Base-by-base conservation (phyloP, 2,797 vertebrate species). In the Crenichthys baileyi region DNA sequence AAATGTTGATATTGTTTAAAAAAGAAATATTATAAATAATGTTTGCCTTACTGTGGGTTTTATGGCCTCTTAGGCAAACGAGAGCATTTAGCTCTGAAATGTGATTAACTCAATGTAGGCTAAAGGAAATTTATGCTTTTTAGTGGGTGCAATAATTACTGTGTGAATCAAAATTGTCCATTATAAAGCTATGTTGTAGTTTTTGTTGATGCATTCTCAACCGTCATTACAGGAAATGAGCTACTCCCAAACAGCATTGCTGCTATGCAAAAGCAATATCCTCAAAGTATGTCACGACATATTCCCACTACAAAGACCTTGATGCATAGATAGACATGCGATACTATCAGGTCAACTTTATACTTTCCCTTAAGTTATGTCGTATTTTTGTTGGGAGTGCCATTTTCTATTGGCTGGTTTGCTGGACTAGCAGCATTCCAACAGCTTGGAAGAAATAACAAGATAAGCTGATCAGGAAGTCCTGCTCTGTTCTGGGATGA, bases 391-490 rank as follows among this genome's bases (percentile, higher is more conserved):
- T 5, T 60, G 56, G 26, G 56, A 0, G 5, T 15, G 58, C 13
- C 4, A 3, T 39, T 67, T 39, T 24, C 36, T 7, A 12, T 41
- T 24, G 4, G 9, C 18, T 1, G 61, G 61, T 65, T 65, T 39
- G 18, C 20, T 65, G 61, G 31, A 20, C 31, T 20, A 24, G 20
- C 39, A 68, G 12, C 39, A 44, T 68, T 68, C 39, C 24, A n/a
- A 5, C 65, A 44, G 22, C 39, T 44, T 68, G 65, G 22, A 68
- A 24, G 39, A 44, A 68, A 44, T 39, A 31, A 63, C 60, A 15
- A 68, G 39, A n/a, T 44, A 44, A 68, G 24, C 39, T 68, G 39
- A 68, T 68, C 65, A 46, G 39, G 20, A 68, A 68, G 65, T 68
- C 39, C 65, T 44, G 65, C 41, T n/a, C 36, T n/a, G 39, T 44